Evolutionary conservation across 2,888 invertebrate species (phyloP), one percentile per base, ranked within the genome.

Genomic region (Notocelia uddmanniana): DNA sequence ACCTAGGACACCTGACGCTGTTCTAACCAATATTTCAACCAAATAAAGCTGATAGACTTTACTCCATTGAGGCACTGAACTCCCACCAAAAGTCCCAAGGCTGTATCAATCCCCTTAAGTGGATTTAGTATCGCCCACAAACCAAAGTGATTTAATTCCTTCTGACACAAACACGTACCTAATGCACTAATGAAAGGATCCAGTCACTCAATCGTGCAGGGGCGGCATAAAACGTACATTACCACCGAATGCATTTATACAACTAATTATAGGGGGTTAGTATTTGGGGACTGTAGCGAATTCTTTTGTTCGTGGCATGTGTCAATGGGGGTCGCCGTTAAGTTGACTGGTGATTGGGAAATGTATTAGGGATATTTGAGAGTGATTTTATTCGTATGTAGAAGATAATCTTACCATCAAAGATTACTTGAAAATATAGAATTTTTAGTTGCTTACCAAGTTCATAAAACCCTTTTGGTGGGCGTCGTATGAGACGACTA

Each of bases 211-310:
- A 76, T 79, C 73, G 78, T 64, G 69, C 74, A 73, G 78, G 74
- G 82, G 82, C 74, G 79, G 81, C 74, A 83, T 81, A 82, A 83
- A 82, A 78, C 78, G 80, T 84, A 87, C 88, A 88, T 89, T 89
- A 88, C 84, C 76, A 79, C 79, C 77, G 78, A 88, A 88, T 87
- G 87, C 88, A 88, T 88, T 88, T 86, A 88, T 84, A 85, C 85
- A 80, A 78, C 85, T 88, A 88, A 88, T 88, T 88, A 88, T 81
- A 82, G 83, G 79, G 85, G 83, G 85, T 77, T 78, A 77, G 69
- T 60, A n/a, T 55, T 57, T 26, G 37, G 57, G 58, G 41, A 71
- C 60, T 68, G 74, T 68, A 60, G 73, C 73, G 62, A 57, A 73
- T 73, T 74, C 73, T 74, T 75, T 73, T 75, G 72, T 69, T 74